Base-by-base conservation (phyloP, 2,797 vertebrate genomes). In the Rhynchotus rufescens region DNA sequence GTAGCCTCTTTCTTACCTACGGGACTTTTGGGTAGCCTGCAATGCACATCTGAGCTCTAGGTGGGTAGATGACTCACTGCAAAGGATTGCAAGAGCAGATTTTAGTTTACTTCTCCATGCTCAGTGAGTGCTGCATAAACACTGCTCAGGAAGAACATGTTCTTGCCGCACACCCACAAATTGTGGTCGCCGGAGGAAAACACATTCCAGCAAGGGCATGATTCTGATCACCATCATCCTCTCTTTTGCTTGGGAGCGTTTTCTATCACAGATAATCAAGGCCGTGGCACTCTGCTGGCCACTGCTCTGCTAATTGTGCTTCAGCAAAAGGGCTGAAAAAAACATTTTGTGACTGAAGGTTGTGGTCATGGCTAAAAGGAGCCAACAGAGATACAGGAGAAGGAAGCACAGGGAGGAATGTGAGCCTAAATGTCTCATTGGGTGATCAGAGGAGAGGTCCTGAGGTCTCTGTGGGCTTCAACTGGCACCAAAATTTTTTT, bases 1-100 rank as follows among this genome's bases (percentile, higher is more conserved):
- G 6, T 54, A 1, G 0, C 20, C 8, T 47, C 12, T 79, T 6
- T 67, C 8, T 19, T 61, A 30, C 5, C 2, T 10, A 21, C 17
- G 54, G 78, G 52, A 7, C 28, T 65, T 80, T 13, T 12, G 40
- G 71, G 40, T 34, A 66, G 52, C 16, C 26, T 64, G 16, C 1
- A 3, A 13, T 51, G 21, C 34, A 32, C 17, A 6, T 44, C 7
- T 34, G 30, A 90, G 30, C 16, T 11, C n/a, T 34, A 7, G 25
- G 16, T 17, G 21, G 40, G 28, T 26, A 44, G 3, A 57, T 28
- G 64, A 25, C 28, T 69, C 28, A 44, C 23, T 13, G 68, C 8
- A 4, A 34, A 80, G 36, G 5, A 6, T 40, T 26, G 15, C 0
- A 5, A 69, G 21, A 19, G 40, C 8, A 71, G 7, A 47, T 62